Evolutionary conservation across 2,113 vertebrate species (phyloP).

Genomic region (Sclerurus mexicanus): DNA sequence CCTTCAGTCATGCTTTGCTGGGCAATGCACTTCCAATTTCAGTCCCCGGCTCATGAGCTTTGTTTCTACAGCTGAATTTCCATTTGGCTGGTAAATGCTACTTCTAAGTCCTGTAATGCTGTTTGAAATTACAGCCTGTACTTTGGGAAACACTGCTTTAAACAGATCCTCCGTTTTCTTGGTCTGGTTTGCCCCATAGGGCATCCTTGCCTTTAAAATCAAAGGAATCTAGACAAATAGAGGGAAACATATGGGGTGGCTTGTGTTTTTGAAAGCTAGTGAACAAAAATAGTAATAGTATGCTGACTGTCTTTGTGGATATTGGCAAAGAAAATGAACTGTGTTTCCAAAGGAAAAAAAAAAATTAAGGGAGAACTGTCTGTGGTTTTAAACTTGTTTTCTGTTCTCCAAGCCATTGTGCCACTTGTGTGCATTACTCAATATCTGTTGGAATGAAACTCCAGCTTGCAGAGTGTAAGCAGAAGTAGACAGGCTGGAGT

Average conservation of each 20-base stretch:
- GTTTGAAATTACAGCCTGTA: background rate
- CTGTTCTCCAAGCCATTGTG: constrained; percentile 3
- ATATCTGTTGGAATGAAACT: background rate
- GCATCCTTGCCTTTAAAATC: background rate
- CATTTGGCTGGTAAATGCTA: background rate
- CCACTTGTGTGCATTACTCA: background rate
- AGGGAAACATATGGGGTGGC: background rate
- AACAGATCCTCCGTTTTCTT: background rate
- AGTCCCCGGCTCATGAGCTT: background rate
- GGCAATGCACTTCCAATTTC: background rate
- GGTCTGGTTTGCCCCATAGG: background rate
- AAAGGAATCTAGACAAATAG: background rate
- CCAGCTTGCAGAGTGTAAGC: background rate
- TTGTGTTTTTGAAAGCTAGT: background rate
- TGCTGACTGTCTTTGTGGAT: constrained; percentile 2
- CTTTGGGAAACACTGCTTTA: background rate
- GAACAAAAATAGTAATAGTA: constrained; percentile 22
- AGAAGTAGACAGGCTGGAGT: background rate
- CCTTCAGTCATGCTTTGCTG: background rate
- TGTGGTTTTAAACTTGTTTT: constrained; percentile 32
- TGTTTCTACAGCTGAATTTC: constrained; percentile 20
- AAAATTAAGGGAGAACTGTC: background rate
- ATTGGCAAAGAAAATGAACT: background rate
- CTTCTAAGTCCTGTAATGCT: background rate
- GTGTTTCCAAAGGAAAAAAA: background rate